Evolutionary conservation across 2,113 vertebrate genomes (phyloP), one percentile per base, ranked within the genome.

Genomic region (Zeus faber): DNA sequence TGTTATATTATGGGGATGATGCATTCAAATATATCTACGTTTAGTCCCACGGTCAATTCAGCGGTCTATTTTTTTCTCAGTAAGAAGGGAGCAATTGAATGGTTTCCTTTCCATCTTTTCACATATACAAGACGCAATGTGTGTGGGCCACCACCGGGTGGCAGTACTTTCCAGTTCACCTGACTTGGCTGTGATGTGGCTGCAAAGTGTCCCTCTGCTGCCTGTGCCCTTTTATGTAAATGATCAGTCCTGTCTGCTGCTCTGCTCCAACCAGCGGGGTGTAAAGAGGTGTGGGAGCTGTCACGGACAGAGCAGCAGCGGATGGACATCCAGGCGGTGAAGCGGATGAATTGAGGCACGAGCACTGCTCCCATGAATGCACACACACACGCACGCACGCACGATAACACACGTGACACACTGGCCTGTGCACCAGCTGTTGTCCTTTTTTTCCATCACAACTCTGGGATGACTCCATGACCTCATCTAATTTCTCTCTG

Each of bases 311-410:
- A 79, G 27, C 78, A 73, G 69, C 70, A 67, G 56, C 66, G 68
- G 67, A 73, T 63, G 62, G 50, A 68, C 64, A 61, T 74, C 54
- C 46, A 44, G 55, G 65, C 44, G 62, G 71, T 40, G 57, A 71
- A 67, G 73, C 67, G 84, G 79, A 87, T 87, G 82, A 70, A 81
- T 62, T 41, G 72, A 77, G 69, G 52, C 55, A 63, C 2, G 2
- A 63, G 61, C 58, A 60, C 51, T 51, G 60, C 58, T 65, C 47
- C 63, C 65, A 69, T 64, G 59, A 26, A 48, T 39, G 18, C 40
- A 43, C 40, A 43, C 40, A 43, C 40, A 43, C 40, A 13, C 20
- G 35, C 31, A 57, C 39, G 54, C 4, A 33, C 31, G 17, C 22
- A 59, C 37, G 29, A 47, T 50, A 16, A 40, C 40, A 43, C n/a